These are phyloP conservation scores for Apis cerana DNA, from an alignment of 1,140 invertebrate species.

Conservation along the genomic window DNA sequence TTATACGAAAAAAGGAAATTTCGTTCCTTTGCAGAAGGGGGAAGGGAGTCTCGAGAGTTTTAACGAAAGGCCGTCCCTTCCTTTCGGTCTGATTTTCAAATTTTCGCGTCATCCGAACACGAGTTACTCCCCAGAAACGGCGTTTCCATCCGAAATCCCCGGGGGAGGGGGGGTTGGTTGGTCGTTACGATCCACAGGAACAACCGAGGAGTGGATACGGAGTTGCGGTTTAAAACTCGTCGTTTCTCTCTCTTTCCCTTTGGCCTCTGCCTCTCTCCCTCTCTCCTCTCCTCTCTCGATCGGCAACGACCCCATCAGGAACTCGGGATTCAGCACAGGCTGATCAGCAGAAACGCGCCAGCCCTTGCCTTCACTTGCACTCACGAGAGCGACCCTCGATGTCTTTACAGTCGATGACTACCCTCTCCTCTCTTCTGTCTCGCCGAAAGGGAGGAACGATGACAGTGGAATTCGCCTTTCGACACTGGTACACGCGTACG, in stretches of 20 bases:
- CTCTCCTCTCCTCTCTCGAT: conserved; percentile 37
- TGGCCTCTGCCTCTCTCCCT: not conserved
- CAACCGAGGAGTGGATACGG: conserved; percentile 72
- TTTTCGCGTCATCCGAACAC: conserved; percentile 65
- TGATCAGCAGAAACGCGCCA: conserved; percentile 66
- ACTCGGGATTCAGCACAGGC: conserved; percentile 61
- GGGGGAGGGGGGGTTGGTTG: conserved; percentile 65
- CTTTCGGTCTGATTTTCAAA: conserved; percentile 54
- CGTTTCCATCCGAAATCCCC: conserved; percentile 69
- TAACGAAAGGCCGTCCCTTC: too few relatives aligned
- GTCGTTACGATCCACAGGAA: conserved; percentile 65
- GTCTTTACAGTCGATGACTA: conserved; percentile 55
- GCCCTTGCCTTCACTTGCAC: conserved; percentile 60
- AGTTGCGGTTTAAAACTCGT: conserved; percentile 79
- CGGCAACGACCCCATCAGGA: conserved; percentile 61
- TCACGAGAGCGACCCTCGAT: conserved; percentile 57
- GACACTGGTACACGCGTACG: not conserved
- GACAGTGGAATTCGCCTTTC: conserved; percentile 26
- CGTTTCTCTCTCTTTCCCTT: conserved; percentile 61
- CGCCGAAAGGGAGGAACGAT: not conserved
- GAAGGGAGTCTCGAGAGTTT: too few relatives aligned
- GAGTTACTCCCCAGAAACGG: conserved; percentile 23
- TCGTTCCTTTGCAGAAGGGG: too few relatives aligned
- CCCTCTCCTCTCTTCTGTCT: conserved; percentile 31
- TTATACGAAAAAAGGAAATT: too few relatives aligned